Evolutionary conservation across 2,888 invertebrate genomes (phyloP).

Genomic region (Scaptomyza polygonia): DNA sequence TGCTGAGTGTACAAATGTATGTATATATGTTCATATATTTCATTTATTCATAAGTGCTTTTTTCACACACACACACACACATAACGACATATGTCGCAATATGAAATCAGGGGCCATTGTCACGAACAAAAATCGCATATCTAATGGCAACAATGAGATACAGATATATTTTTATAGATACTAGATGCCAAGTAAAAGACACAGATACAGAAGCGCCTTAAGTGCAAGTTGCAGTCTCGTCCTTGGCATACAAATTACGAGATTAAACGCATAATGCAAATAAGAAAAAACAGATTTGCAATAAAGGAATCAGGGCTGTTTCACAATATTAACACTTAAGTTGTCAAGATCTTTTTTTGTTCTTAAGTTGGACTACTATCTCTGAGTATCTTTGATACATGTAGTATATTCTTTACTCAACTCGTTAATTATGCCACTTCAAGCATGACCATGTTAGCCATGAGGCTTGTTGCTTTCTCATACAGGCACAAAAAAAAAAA

Average conservation of each 20-base stretch:
- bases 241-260: conserved; percentile 13
- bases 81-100: neutral
- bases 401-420: neutral
- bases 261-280: conserved; percentile 4
- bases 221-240: conserved; percentile 7
- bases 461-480: conserved; percentile 17
- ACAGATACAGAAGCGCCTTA: neutral
- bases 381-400: neutral
- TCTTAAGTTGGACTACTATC: neutral
- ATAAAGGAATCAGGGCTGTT: neutral
- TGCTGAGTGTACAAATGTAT: neutral
- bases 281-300: neutral
- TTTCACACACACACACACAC: neutral
- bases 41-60: neutral
- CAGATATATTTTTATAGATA: neutral
- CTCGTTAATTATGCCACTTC: conserved; percentile 44
- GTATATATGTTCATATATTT: neutral
- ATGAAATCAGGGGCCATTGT: neutral
- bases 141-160: conserved; percentile 3
- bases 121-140: conserved; percentile 2
- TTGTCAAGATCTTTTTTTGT: neutral
- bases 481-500: conserved; percentile 45
- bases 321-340: neutral
- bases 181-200: neutral
- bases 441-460: conserved; percentile 63